Evolutionary conservation across 2,113 vertebrate species (phyloP).

Genomic region (Oncorhynchus tshawytscha): DNA sequence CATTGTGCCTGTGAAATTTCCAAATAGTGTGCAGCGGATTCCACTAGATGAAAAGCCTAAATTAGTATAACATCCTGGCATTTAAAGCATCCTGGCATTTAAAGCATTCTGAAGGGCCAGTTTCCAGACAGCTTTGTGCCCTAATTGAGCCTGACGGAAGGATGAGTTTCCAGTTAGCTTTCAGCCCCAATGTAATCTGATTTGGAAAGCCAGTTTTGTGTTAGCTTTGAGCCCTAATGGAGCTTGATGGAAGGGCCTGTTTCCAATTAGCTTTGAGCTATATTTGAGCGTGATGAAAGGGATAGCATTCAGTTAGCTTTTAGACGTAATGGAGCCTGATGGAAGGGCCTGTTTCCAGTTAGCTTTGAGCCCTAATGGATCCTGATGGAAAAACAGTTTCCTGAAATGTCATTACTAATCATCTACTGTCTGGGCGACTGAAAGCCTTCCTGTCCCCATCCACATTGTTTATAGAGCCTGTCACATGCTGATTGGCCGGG

Average conservation of each 20-base stretch:
- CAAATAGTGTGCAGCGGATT: too few species aligned
- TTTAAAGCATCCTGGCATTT: too few species aligned
- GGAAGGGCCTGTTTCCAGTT: neutral
- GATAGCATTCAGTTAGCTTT: too few species aligned
- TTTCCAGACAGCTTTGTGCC: neutral
- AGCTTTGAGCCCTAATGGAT: too few species aligned
- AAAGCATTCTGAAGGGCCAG: conserved; percentile 21
- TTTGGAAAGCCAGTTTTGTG: conserved; percentile 50
- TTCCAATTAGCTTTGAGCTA: conserved; percentile 22
- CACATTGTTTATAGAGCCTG: conserved; percentile 30
- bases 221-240: too few species aligned
- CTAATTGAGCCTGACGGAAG: conserved; percentile 7
- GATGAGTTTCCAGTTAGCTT: too few species aligned
- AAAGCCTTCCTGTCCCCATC: conserved; percentile 41
- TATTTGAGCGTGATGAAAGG: too few species aligned
- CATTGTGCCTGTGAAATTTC: too few species aligned
- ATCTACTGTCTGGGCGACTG: conserved; percentile 34
- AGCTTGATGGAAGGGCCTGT: conserved; percentile 43
- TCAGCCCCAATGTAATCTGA: conserved; percentile 16
- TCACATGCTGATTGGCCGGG: conserved; percentile 36
- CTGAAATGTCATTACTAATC: conserved; percentile 57
- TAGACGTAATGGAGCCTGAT: conserved; percentile 16
- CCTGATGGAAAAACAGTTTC: conserved; percentile 55
- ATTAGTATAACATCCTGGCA: too few species aligned
- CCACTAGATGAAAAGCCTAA: too few species aligned